Percentiles rank a stretch among this genome's conserved stretches.
phyloP scores from a whole-genome alignment of 2,113 vertebrate species.

The Okapia johnstoni region DNA sequence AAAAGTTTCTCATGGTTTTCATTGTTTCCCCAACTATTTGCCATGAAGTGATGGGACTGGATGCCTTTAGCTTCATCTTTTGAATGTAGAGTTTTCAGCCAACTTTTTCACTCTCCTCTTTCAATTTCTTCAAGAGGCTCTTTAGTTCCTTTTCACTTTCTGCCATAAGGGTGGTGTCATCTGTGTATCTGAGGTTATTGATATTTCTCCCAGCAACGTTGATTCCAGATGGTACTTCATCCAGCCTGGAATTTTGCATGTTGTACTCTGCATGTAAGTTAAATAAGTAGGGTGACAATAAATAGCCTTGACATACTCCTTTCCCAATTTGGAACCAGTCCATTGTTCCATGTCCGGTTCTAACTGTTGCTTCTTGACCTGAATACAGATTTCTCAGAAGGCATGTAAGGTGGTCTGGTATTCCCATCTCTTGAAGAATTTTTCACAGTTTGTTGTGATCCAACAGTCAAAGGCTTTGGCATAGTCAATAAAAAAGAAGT shows the following conservation, averaged over 20 bases:
- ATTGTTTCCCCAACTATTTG: not conserved
- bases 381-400: not conserved
- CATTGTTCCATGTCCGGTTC: not conserved
- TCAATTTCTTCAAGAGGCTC: not conserved
- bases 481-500: not conserved
- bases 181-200: not conserved
- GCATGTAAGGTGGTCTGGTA: not conserved
- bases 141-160: too few species aligned
- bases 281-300: not conserved
- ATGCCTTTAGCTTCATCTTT: not conserved
- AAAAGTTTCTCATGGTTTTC: not conserved
- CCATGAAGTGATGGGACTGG: fast-evolving
- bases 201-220: not conserved
- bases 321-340: not conserved
- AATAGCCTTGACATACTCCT: not conserved
- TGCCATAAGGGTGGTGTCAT: not conserved
- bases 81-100: not conserved
- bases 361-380: not conserved
- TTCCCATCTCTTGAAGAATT: not conserved
- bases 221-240: not conserved
- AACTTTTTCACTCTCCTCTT: not conserved
- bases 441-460: not conserved
- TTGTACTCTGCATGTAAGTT: not conserved
- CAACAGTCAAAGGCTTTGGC: not conserved
- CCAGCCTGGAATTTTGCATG: not conserved